These are phyloP conservation scores for Acyrthosiphon pisum DNA, from an alignment of 1,140 invertebrate species.

Conservation along the genomic window DNA sequence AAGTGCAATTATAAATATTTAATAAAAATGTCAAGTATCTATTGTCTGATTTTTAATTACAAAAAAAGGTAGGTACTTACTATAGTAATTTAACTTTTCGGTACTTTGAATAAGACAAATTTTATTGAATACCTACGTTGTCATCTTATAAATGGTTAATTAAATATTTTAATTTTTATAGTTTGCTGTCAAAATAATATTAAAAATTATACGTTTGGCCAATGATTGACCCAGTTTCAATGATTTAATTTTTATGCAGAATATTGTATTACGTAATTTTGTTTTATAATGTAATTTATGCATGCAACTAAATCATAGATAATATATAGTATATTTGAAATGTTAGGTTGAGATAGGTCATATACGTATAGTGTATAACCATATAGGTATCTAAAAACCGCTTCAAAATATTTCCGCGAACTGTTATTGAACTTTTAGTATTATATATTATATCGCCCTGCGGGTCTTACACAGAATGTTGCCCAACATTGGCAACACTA, in stretches of 20 bases:
- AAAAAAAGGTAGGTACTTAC: no score
- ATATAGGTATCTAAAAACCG: neutral
- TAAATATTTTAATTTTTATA: neutral
- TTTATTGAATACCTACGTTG: neutral
- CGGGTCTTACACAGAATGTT: neutral
- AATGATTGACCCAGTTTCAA: neutral
- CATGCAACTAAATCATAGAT: neutral
- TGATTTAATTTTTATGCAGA: neutral
- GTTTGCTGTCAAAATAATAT: neutral
- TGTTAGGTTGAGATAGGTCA: slow-evolving; percentile 9
- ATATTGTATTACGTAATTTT: neutral
- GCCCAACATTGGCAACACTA: neutral
- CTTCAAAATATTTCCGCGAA: slow-evolving; percentile 13
- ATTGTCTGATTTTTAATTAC: no score
- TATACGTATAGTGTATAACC: neutral
- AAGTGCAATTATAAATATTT: no score
- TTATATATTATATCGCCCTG: slow-evolving; percentile 23
- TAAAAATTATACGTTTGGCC: neutral
- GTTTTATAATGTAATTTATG: neutral
- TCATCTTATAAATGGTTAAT: neutral
- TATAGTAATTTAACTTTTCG: neutral
- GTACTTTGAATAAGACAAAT: neutral
- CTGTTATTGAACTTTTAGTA: slow-evolving; percentile 42
- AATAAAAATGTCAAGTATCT: no score
- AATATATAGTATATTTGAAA: neutral